Evolutionary conservation across 2,797 vertebrate genomes (phyloP).

Genomic region (Cygnus olor): DNA sequence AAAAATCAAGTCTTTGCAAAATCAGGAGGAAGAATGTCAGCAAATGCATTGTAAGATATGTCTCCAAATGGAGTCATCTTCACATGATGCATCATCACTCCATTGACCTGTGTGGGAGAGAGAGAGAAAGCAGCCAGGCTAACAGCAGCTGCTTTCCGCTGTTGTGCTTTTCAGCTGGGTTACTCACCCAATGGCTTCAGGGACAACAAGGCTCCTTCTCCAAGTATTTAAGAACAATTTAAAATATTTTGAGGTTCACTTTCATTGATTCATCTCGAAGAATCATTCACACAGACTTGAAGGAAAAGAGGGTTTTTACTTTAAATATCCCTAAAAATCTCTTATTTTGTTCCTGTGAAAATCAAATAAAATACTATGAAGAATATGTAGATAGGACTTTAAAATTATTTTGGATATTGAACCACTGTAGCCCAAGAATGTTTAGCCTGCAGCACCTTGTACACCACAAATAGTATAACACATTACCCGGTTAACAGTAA

Average conservation of each 20-base stretch:
- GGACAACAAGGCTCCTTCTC: not conserved
- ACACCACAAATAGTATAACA: not conserved
- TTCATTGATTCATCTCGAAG: not conserved
- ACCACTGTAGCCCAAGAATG: not conserved
- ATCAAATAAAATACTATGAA: not conserved
- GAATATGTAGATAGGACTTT: not conserved
- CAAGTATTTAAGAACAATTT: not conserved
- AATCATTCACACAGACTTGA: not conserved
- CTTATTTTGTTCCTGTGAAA: not conserved
- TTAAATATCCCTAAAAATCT: not conserved
- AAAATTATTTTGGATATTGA: not conserved
- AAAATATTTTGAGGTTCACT: not conserved
- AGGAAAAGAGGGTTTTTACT: not conserved
- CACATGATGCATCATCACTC: not conserved
- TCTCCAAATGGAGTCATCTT: not conserved
- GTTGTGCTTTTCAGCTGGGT: not conserved
- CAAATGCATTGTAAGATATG: rapidly evolving
- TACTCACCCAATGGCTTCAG: not conserved
- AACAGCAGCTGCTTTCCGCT: not conserved
- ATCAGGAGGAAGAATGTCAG: not conserved
- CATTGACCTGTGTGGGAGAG: not conserved
- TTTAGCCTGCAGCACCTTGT: constrained; percentile 33
- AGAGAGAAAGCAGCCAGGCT: not conserved
- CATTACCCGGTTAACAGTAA: constrained; percentile 47
- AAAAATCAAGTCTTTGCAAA: not conserved